Evolutionary conservation across 1,140 invertebrate genomes (phyloP).

Genomic region (Drosophila simulans): DNA sequence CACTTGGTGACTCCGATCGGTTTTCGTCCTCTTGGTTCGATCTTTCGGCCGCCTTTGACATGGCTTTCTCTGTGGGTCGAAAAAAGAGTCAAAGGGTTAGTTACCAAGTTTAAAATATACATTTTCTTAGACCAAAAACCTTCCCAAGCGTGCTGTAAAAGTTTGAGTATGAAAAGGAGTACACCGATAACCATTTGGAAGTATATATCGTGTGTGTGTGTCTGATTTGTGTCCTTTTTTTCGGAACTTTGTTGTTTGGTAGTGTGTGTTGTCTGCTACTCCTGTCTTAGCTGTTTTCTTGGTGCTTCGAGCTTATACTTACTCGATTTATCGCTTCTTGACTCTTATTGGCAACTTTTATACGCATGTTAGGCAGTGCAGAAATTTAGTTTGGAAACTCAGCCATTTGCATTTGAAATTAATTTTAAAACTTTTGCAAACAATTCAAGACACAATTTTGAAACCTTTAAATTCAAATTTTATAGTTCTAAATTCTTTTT

Average conservation of each 20-base stretch:
- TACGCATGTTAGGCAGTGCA: constrained; percentile 66
- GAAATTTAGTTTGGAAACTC: constrained; percentile 58
- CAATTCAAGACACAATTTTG: background rate
- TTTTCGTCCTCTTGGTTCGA: constrained; percentile 85
- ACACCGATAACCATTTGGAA: constrained; percentile 58
- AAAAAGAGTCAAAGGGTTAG: constrained; percentile 43
- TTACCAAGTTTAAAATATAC: constrained; percentile 12
- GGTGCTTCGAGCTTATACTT: constrained; percentile 65
- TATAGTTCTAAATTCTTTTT: too few species aligned
- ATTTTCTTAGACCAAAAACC: constrained; percentile 56
- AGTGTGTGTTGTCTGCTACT: constrained; percentile 27
- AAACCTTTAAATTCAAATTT: too few species aligned
- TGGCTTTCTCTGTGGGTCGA: constrained; percentile 88
- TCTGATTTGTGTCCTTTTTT: constrained; percentile 14
- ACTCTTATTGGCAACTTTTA: constrained; percentile 56
- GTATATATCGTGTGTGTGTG: constrained; percentile 38
- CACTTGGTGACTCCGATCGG: constrained; percentile 87
- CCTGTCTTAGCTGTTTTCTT: constrained; percentile 31
- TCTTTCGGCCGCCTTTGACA: constrained; percentile 86
- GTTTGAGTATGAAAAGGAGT: constrained; percentile 53
- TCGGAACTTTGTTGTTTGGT: constrained; percentile 12
- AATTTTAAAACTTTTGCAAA: constrained; percentile 24
- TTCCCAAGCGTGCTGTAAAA: constrained; percentile 82
- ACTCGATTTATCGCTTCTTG: constrained; percentile 58
- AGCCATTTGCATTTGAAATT: constrained; percentile 35